A percentile compares a stretch with the other conserved stretches of the same genome.
Evolutionary conservation across 2,113 vertebrate species (phyloP).

Genomic region (Thunnus thynnus): DNA sequence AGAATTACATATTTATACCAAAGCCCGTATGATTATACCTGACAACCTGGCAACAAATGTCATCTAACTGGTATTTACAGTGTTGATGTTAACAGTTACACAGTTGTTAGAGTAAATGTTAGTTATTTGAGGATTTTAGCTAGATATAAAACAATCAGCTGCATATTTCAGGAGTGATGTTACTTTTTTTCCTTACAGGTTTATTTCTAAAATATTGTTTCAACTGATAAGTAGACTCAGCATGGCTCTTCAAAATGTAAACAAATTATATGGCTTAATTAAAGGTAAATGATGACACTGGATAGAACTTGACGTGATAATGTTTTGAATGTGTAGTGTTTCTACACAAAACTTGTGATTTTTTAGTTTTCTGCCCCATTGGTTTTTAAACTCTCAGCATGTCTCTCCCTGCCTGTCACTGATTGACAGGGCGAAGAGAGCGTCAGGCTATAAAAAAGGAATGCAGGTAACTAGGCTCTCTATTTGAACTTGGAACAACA

Average conservation of each 20-base stretch:
- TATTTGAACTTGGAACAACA: conserved; percentile 71
- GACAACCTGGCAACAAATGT: conserved; percentile 16
- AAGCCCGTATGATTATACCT: conserved; percentile 32
- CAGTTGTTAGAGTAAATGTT: conserved; percentile 28
- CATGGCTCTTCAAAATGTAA: too few species aligned
- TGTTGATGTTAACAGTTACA: neutral
- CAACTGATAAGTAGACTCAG: too few species aligned
- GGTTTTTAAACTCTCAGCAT: conserved; percentile 13
- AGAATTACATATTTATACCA: conserved; percentile 30
- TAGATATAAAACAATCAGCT: conserved; percentile 20
- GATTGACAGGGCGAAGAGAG: conserved; percentile 62
- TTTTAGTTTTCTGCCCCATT: neutral
- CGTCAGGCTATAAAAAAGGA: conserved; percentile 54
- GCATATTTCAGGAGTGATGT: conserved; percentile 3
- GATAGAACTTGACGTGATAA: neutral
- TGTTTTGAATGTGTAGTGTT: conserved; percentile 5
- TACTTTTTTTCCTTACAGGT: too few species aligned
- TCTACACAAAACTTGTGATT: neutral
- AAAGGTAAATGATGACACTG: too few species aligned
- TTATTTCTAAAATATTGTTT: too few species aligned
- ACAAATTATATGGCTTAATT: too few species aligned
- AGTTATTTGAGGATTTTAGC: conserved; percentile 35
- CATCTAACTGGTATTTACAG: conserved; percentile 36
- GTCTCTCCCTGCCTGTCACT: conserved; percentile 62
- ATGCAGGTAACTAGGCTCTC: conserved; percentile 65